Percentiles rank a stretch among this genome's conserved stretches.
Evolutionary conservation across 2,888 invertebrate genomes (phyloP).

Genomic region (Biston betularia): DNA sequence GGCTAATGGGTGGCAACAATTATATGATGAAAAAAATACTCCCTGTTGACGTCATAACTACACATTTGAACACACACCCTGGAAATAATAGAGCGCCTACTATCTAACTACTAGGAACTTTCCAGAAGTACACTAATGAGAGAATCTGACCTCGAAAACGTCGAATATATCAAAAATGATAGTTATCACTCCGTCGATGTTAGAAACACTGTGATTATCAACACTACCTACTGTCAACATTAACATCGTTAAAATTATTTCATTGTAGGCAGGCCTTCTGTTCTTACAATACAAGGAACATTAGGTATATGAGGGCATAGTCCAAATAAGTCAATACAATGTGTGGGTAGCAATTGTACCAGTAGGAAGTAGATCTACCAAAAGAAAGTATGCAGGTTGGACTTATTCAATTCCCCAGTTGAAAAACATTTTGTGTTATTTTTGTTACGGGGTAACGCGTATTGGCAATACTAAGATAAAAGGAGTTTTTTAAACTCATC

Average conservation of each 20-base stretch:
- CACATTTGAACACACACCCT: not conserved
- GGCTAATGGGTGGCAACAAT: conserved; percentile 20
- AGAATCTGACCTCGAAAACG: conserved; percentile 46
- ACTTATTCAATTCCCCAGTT: no score
- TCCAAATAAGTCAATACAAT: not conserved
- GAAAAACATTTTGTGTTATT: no score
- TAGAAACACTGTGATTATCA: conserved; percentile 59
- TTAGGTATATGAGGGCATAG: not conserved
- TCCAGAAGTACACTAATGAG: conserved; percentile 48
- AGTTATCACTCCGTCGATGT: conserved; percentile 48
- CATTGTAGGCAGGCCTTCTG: not conserved
- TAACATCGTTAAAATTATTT: conserved; percentile 8
- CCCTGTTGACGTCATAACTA: conserved; percentile 27
- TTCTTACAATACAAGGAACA: not conserved
- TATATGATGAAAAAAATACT: conserved; percentile 21
- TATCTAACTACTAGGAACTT: conserved; percentile 15
- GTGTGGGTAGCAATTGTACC: not conserved
- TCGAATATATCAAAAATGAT: conserved; percentile 44
- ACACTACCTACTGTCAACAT: conserved; percentile 48
- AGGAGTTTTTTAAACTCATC: no score
- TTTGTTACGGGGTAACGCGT: no score
- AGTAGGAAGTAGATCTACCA: not conserved
- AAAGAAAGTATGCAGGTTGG: not conserved
- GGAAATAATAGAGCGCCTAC: not conserved
- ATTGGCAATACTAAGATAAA: no score